Evolutionary conservation across 2,888 invertebrate genomes (phyloP), one percentile per base, ranked within the genome.

Genomic region (Punctoribates punctum): DNA sequence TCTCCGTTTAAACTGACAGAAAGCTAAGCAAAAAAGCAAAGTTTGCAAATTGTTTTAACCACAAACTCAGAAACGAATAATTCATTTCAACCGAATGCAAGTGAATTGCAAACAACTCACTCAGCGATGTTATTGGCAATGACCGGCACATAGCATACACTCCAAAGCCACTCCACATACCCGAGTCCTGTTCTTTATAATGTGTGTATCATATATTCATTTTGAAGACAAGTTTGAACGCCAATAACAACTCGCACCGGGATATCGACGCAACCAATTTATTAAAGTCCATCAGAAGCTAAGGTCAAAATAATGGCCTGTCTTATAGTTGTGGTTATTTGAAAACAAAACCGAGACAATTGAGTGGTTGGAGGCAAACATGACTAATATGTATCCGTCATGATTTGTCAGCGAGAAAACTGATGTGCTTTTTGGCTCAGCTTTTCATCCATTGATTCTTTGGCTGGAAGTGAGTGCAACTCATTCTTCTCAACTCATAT

Each of bases 1-100:
- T 46, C 46, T 70, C 4, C 34, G 23, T 70, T 70, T 1, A 17
- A 20, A 23, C 70, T 70, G 70, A 70, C 70, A 67, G 8, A n/a
- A 20, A 34, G 38, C 11, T 38, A 67, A 67, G 34, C 34, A 46
- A 29, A 46, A 70, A 38, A 70, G 70, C 70, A 70, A 46, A 70
- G 70, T 70, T 70, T 70, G 70, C 70, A 70, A 70, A 70, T 70
- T 70, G 70, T 70, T 70, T 70, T 67, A 67, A 67, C 67, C 67
- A 34, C 34, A 67, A 34, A 38, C 9, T 67, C 11, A 5, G 4
- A 25, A 70, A 38, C 70, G 23, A 46, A 38, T 70, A 38, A 70
- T 70, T 38, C 70, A 65, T 65, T 65, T 34, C n/a, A n/a, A n/a
- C n/a, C n/a, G n/a, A n/a, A n/a, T n/a, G n/a, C 11, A 65, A 70